Conservation (phyloP, 2,888 invertebrate genomes). For the Lithophane semibrunnea region DNA sequence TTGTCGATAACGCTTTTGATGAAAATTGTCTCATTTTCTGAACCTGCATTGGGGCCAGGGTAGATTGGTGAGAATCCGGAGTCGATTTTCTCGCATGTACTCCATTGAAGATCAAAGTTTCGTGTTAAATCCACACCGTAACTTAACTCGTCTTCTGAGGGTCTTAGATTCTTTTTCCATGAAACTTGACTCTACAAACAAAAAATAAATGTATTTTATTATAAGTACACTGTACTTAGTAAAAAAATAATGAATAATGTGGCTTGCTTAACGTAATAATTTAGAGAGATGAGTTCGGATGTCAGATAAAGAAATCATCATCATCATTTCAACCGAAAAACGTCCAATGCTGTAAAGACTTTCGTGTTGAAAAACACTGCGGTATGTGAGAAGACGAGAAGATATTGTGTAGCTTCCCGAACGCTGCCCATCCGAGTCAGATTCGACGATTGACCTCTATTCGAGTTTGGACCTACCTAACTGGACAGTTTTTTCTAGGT, state of each 20-base stretch:
- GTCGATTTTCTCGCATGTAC: constrained; percentile 68
- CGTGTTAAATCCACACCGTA: constrained; percentile 83
- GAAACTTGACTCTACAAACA: constrained; percentile 64
- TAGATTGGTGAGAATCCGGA: constrained; percentile 81
- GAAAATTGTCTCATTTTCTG: constrained; percentile 92
- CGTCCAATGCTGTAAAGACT: too few relatives aligned
- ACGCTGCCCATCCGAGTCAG: not conserved
- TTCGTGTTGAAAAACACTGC: too few relatives aligned
- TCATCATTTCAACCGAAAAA: too few relatives aligned
- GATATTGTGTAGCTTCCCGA: not conserved
- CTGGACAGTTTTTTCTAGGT: too few relatives aligned
- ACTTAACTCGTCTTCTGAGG: constrained; percentile 67
- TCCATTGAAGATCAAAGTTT: constrained; percentile 83
- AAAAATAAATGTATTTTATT: not conserved
- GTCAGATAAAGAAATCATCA: too few relatives aligned
- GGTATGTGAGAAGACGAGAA: not conserved
- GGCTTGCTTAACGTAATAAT: not conserved
- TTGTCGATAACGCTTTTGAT: constrained; percentile 89
- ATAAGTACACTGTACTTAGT: not conserved
- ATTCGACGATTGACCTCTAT: not conserved
- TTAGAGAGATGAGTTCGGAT: not conserved
- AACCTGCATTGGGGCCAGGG: constrained; percentile 90
- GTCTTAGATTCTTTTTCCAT: constrained; percentile 82
- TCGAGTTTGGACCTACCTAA: not conserved
- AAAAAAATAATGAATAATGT: not conserved